These are phyloP conservation scores for Drosophila demipolita DNA, from an alignment of 2,888 invertebrate species.

Conservation along the genomic window DNA sequence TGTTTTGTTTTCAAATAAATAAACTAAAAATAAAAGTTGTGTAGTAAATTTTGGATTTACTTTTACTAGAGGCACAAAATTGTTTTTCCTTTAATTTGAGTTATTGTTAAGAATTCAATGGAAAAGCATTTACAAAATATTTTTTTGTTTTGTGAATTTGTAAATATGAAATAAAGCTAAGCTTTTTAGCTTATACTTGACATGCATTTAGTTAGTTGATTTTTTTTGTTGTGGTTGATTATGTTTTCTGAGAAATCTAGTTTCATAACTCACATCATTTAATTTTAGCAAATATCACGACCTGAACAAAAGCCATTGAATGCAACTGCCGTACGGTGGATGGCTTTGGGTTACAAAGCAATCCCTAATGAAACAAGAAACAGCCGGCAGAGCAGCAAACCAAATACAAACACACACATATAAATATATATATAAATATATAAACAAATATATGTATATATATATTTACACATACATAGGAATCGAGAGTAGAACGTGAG, in stretches of 20 bases:
- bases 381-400: constrained; percentile 42
- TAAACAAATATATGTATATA: background rate
- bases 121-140: background rate
- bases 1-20: background rate
- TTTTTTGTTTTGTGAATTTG: background rate
- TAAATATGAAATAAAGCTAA: background rate
- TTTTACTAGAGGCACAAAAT: background rate
- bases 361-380: constrained; percentile 74
- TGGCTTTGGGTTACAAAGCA: constrained; percentile 30
- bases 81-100: background rate
- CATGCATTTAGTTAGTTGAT: constrained; percentile 28
- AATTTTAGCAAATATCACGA: constrained; percentile 84
- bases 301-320: constrained; percentile 81
- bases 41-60: background rate
- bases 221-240: background rate
- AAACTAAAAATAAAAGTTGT: background rate
- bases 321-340: constrained; percentile 76
- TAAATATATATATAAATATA: background rate
- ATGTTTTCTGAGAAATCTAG: constrained; percentile 51
- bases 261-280: constrained; percentile 83
- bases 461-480: constrained; percentile 12
- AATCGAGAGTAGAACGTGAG: constrained; percentile 62
- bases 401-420: constrained; percentile 31
- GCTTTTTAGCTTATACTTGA: constrained; percentile 19
- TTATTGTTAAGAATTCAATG: background rate